Conservation (phyloP, 2,888 invertebrate genomes). For the Epirrhoe tristata region DNA sequence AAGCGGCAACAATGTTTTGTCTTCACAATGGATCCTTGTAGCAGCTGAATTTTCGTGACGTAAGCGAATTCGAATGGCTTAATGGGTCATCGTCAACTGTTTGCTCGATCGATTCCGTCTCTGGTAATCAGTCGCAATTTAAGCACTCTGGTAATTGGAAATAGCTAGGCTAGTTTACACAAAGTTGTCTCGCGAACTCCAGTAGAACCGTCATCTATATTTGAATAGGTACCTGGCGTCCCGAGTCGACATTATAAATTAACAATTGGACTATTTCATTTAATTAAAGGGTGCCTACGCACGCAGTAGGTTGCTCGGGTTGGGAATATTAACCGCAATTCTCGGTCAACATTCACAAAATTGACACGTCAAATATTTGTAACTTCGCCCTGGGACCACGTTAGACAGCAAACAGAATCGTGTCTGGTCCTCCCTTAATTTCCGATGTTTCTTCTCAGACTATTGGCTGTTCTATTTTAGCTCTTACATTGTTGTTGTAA, state of each 20-base stretch:
- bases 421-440: conserved; percentile 85
- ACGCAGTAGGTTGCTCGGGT: conserved; percentile 74
- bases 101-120: conserved; percentile 41
- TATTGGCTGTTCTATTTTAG: conserved; percentile 53
- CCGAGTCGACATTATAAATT: conserved; percentile 69
- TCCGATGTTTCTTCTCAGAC: conserved; percentile 79
- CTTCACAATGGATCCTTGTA: conserved; percentile 69
- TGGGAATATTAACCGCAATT: conserved; percentile 85
- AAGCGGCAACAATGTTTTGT: conserved; percentile 79
- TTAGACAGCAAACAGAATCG: conserved; percentile 84
- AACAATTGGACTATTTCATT: conserved; percentile 81
- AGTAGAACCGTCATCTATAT: conserved; percentile 51
- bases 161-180: conserved; percentile 42
- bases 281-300: conserved; percentile 75
- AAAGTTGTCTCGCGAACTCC: conserved; percentile 41
- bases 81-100: conserved; percentile 45
- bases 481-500: conserved; percentile 55
- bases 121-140: conserved; percentile 41
- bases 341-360: conserved; percentile 86
- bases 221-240: conserved; percentile 57
- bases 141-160: conserved; percentile 41
- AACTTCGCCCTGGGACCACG: conserved; percentile 85
- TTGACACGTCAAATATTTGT: conserved; percentile 87
- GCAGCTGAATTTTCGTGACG: conserved; percentile 57
- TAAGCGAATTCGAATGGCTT: conserved; percentile 47